Evolutionary conservation across 2,888 invertebrate genomes (phyloP).

Genomic region (Latrodectus hesperus): DNA sequence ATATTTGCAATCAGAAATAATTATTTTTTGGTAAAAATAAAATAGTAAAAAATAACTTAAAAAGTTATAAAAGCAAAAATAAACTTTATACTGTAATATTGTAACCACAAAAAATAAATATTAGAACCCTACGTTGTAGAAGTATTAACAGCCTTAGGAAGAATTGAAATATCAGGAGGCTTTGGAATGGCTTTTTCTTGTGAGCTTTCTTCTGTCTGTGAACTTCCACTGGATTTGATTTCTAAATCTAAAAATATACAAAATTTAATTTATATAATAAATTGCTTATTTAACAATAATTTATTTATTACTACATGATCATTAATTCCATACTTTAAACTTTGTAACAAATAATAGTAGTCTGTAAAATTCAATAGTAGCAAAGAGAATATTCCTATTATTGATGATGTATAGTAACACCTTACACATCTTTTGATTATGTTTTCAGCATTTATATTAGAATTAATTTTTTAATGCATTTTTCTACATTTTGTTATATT

Average conservation of each 20-base stretch:
- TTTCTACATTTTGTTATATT: too few species aligned
- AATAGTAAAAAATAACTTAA: not conserved
- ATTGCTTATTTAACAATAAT: too few species aligned
- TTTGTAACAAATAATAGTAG: too few species aligned
- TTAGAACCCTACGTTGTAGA: not conserved
- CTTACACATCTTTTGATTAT: too few species aligned
- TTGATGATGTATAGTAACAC: too few species aligned
- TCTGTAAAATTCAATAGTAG: too few species aligned
- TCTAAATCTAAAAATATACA: conserved; percentile 11
- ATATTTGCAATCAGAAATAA: too few species aligned
- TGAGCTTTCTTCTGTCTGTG: not conserved
- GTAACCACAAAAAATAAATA: not conserved
- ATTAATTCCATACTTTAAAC: too few species aligned
- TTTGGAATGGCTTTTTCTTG: conserved; percentile 57
- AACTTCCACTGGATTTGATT: not conserved
- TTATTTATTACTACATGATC: too few species aligned
- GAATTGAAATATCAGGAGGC: conserved; percentile 59
- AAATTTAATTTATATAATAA: not conserved
- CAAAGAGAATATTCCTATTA: too few species aligned
- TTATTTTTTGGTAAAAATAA: not conserved
- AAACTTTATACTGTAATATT: not conserved
- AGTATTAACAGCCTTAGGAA: conserved; percentile 40
- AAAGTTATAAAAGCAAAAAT: not conserved
- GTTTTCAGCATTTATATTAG: too few species aligned
- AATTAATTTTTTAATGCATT: too few species aligned